Evolutionary conservation across 2,888 invertebrate species (phyloP).

Genomic region (Amblyjoppa proteus): DNA sequence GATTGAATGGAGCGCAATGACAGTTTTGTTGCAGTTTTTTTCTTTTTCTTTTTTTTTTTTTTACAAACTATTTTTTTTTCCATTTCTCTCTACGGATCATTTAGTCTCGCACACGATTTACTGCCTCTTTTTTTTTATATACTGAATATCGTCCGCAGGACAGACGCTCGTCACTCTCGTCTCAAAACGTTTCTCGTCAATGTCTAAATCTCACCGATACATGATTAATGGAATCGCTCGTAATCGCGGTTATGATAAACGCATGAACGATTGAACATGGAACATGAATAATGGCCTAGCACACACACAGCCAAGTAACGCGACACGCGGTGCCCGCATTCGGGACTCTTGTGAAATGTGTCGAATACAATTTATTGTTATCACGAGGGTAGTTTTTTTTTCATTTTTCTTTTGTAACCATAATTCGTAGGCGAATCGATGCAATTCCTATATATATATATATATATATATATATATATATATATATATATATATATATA

Average conservation of each 20-base stretch:
- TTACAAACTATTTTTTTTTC: conserved; percentile 32
- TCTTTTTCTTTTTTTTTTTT: conserved; percentile 50
- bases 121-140: neutral
- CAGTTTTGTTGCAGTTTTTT: conserved; percentile 67
- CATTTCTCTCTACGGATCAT: conserved; percentile 22
- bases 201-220: conserved; percentile 39
- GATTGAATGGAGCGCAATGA: conserved; percentile 72
- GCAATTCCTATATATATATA: conserved; percentile 80
- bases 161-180: neutral
- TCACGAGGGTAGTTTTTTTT: conserved; percentile 46
- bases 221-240: conserved; percentile 40
- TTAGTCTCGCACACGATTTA: conserved; percentile 13
- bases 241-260: conserved; percentile 72
- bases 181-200: conserved; percentile 26
- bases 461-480: conserved; percentile 34
- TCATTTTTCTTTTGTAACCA: conserved; percentile 48
- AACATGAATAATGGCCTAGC: conserved; percentile 81
- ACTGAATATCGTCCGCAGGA: conserved; percentile 2
- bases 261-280: conserved; percentile 77
- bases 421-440: conserved; percentile 78
- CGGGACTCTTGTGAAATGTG: conserved; percentile 68
- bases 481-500: conserved; percentile 7
- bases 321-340: conserved; percentile 75
- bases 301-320: conserved; percentile 84
- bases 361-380: conserved; percentile 70